Evolutionary conservation across 2,113 vertebrate genomes (phyloP), one percentile per base, ranked within the genome.

Genomic region (Sphaerodactylus townsendi): DNA sequence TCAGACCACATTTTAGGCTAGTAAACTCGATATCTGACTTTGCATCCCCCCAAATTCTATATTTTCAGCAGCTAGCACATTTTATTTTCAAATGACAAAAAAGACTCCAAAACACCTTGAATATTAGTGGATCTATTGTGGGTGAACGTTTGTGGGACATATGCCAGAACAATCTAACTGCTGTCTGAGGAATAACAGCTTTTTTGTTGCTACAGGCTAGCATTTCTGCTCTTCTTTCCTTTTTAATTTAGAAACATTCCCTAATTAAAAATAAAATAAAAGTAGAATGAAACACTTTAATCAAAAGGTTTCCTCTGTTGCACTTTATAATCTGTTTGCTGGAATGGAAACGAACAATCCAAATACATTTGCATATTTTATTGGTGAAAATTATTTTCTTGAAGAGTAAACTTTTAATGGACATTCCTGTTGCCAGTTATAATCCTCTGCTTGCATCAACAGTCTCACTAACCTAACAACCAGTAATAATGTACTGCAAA

Each of bases 341-440:
- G 44, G 77, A 85, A 79, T 86, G 84, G 90, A 68, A 90, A 90
- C 85, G 56, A 50, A 62, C 56, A 85, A 56, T 39, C 35, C 82
- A 88, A 35, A 83, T 81, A 86, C 41, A 37, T 80, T 59, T 84
- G 59, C 41, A 83, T 66, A 41, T 37, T 50, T 68, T 50, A 50
- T 13, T 35, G 1, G 30, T 30, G 30, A 73, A 83, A 86, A 78
- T 69, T 84, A n/a, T 48, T 87, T 92, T 90, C 53, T 64, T 86
- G 80, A 86, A 56, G 92, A 68, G 66, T 80, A 48, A 92, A 77
- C 79, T 88, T 82, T 84, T 90, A 70, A 83, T 62, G 90, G 91
- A 87, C 65, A 84, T 53, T 86, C 85, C 81, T 77, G 25, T 70
- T 68, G 72, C 46, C 56, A 62, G 0, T 1, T n/a, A 37, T 78